Conservation (phyloP, 1,140 invertebrate species). For the Heliconius hewitsoni region DNA sequence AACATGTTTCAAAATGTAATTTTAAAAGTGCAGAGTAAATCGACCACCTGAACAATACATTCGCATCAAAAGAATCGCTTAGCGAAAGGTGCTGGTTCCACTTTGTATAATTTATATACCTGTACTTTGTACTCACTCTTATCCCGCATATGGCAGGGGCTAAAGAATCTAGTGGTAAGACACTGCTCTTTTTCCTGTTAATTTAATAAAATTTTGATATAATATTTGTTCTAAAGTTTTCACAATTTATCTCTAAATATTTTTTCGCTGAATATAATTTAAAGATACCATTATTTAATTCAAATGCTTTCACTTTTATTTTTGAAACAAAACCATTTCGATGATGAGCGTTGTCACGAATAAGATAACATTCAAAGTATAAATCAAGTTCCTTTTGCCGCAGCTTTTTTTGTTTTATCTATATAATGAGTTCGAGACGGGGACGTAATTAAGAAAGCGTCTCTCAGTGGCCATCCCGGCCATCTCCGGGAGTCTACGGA, state of each 20-base stretch:
- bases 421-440: slow-evolving; percentile 20
- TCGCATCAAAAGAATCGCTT: slow-evolving; percentile 5
- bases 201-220: no score
- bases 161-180: no score
- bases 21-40: slow-evolving; percentile 10
- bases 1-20: slow-evolving; percentile 13
- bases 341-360: slow-evolving; percentile 1
- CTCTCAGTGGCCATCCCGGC: slow-evolving; percentile 4
- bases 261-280: background rate
- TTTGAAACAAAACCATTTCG: background rate
- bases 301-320: background rate
- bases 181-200: no score
- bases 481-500: background rate
- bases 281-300: background rate
- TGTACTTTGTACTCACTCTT: background rate
- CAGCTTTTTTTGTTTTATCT: slow-evolving; percentile 11
- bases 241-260: no score
- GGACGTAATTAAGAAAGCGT: slow-evolving; percentile 23
- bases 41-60: slow-evolving; percentile 10
- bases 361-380: slow-evolving; percentile 5
- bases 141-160: no score
- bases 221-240: no score
- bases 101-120: background rate
- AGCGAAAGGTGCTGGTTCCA: background rate
- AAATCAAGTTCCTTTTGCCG: slow-evolving; percentile 16